Evolutionary conservation across 2,888 invertebrate genomes (phyloP).

Genomic region (Leucozona laternaria): DNA sequence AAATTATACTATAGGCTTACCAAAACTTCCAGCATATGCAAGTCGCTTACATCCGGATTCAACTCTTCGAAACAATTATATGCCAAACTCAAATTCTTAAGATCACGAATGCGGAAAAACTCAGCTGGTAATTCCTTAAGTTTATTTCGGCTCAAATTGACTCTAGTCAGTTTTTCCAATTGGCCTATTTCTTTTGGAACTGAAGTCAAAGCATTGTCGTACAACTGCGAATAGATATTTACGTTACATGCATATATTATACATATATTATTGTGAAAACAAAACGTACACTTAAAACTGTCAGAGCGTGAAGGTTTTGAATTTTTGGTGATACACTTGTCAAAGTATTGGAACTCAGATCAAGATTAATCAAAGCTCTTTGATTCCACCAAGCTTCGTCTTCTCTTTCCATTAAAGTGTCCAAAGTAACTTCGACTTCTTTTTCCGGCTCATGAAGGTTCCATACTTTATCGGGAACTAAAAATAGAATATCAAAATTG

Average conservation of each 20-base stretch:
- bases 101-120: constrained; percentile 88
- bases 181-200: constrained; percentile 90
- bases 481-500: constrained; percentile 17
- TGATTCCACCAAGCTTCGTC: constrained; percentile 93
- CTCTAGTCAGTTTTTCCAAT: constrained; percentile 87
- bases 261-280: not conserved
- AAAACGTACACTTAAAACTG: constrained; percentile 87
- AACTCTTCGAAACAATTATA: constrained; percentile 89
- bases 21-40: constrained; percentile 90
- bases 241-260: not conserved
- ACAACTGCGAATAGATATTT: constrained; percentile 86
- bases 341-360: constrained; percentile 90
- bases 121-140: constrained; percentile 86
- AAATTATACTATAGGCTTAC: constrained; percentile 83
- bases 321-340: constrained; percentile 87
- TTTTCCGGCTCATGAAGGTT: constrained; percentile 88
- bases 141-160: constrained; percentile 89
- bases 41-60: constrained; percentile 89
- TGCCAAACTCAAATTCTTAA: constrained; percentile 89
- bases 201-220: constrained; percentile 91
- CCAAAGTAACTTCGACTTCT: constrained; percentile 85
- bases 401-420: constrained; percentile 83
- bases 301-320: constrained; percentile 87
- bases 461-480: constrained; percentile 91
- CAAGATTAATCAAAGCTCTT: constrained; percentile 90